phyloP scores from a whole-genome alignment of 2,797 vertebrate species.

The Centropyge bicolor region DNA sequence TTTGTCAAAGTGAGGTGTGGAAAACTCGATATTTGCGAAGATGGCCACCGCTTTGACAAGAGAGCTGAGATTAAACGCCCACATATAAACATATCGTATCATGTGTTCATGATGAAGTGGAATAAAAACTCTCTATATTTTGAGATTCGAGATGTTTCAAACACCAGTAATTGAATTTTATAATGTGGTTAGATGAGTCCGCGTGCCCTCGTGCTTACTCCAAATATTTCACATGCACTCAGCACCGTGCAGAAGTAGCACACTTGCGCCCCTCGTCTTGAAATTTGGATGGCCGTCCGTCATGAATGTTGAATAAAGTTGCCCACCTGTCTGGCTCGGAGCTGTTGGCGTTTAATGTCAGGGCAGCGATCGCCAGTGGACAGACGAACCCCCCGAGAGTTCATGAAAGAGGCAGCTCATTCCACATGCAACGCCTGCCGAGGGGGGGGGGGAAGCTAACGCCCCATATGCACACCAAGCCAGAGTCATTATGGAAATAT shows the following conservation, averaged over 20 bases:
- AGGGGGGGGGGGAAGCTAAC: constrained; percentile 63
- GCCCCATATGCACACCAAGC: constrained; percentile 67
- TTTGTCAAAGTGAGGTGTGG: not conserved
- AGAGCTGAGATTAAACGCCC: not conserved
- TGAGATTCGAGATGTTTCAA: not conserved
- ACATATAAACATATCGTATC: not conserved
- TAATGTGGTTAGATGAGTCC: constrained; percentile 3
- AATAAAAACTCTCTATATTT: not conserved
- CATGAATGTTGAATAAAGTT: constrained; percentile 73
- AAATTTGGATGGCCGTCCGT: constrained; percentile 54
- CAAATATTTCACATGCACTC: constrained; percentile 21
- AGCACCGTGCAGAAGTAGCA: not conserved
- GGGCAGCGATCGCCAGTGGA: constrained; percentile 39
- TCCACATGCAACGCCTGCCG: constrained; percentile 68
- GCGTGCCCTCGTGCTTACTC: not conserved
- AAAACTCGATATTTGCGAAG: not conserved
- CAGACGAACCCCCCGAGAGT: constrained; percentile 64
- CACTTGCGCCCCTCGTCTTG: constrained; percentile 1
- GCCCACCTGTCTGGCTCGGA: constrained; percentile 69
- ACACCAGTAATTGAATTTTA: not conserved
- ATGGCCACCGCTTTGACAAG: not conserved
- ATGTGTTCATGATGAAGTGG: not conserved
- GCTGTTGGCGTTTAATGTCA: constrained; percentile 70
- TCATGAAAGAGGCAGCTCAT: constrained; percentile 75
- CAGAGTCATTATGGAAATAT: constrained; percentile 79